Conservation (phyloP, 2,113 vertebrate genomes). For the Varanus komodoensis region DNA sequence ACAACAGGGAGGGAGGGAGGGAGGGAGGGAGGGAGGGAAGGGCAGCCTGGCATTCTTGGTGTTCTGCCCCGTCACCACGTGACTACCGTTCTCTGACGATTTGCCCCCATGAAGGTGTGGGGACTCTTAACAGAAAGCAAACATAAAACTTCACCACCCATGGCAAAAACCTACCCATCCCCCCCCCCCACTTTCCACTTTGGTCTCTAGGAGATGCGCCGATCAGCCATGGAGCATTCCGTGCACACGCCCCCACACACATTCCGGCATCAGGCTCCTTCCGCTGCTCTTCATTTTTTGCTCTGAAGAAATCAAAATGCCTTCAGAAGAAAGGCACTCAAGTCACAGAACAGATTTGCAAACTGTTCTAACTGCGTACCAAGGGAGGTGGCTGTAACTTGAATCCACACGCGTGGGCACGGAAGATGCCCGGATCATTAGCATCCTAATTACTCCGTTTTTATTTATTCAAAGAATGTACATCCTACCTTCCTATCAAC, state of each 20-base stretch:
- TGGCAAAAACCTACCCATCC: not conserved
- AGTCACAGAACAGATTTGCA: not conserved
- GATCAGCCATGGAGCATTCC: not conserved
- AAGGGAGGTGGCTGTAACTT: not conserved
- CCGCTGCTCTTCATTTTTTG: fast-evolving
- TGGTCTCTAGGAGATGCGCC: not conserved
- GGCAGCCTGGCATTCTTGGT: not conserved
- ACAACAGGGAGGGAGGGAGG: not conserved
- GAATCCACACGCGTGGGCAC: no score
- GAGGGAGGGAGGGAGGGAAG: not conserved
- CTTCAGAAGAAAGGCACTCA: not conserved
- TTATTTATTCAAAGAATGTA: not conserved
- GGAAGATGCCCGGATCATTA: no score
- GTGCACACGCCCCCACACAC: not conserved
- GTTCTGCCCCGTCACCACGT: not conserved
- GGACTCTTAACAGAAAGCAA: no score
- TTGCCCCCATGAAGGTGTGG: no score
- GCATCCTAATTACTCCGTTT: not conserved
- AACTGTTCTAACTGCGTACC: not conserved
- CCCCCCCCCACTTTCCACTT: not conserved
- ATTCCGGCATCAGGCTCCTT: not conserved
- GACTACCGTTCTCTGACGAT: no score
- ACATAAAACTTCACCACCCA: not conserved
- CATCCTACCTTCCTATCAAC: not conserved
- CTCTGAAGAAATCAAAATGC: fast-evolving